Conservation (phyloP, 2,113 vertebrate genomes). For the Cyprinodon variegatus region DNA sequence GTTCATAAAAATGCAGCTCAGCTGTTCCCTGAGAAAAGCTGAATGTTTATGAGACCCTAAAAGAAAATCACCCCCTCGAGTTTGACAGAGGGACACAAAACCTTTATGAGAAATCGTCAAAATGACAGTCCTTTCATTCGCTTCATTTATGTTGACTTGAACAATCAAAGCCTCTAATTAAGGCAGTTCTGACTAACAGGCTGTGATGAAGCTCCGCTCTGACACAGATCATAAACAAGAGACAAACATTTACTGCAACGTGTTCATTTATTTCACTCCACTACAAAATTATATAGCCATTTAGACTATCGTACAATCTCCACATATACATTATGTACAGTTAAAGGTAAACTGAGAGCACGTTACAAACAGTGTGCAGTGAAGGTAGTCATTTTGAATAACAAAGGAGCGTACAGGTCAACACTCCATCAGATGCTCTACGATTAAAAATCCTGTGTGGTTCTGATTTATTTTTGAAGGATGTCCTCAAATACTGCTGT, state of each 20-base stretch:
- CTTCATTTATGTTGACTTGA: constrained; percentile 16
- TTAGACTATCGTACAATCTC: constrained; percentile 79
- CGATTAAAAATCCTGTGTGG: background rate
- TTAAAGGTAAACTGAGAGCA: constrained; percentile 48
- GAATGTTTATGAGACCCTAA: background rate
- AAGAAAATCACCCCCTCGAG: constrained; percentile 7
- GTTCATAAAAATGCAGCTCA: background rate
- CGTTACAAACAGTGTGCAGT: constrained; percentile 61
- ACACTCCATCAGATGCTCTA: background rate
- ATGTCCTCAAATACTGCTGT: constrained; percentile 63
- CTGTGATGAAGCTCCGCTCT: background rate
- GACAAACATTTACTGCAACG: constrained; percentile 59
- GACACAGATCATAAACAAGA: constrained; percentile 5
- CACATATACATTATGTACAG: constrained; percentile 83
- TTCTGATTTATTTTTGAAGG: constrained; percentile 3
- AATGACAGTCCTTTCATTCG: constrained; percentile 38
- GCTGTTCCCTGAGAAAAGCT: background rate
- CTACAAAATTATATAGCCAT: constrained; percentile 82
- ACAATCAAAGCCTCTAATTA: constrained; percentile 48
- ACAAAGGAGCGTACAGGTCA: constrained; percentile 19
- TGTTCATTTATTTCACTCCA: constrained; percentile 81
- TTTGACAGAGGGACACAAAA: constrained; percentile 38
- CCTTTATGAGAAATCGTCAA: constrained; percentile 44
- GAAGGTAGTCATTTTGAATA: constrained; percentile 38
- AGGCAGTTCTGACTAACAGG: constrained; percentile 23